These are phyloP conservation scores for Hedya salicella DNA, from an alignment of 2,888 invertebrate species.

Conservation along the genomic window DNA sequence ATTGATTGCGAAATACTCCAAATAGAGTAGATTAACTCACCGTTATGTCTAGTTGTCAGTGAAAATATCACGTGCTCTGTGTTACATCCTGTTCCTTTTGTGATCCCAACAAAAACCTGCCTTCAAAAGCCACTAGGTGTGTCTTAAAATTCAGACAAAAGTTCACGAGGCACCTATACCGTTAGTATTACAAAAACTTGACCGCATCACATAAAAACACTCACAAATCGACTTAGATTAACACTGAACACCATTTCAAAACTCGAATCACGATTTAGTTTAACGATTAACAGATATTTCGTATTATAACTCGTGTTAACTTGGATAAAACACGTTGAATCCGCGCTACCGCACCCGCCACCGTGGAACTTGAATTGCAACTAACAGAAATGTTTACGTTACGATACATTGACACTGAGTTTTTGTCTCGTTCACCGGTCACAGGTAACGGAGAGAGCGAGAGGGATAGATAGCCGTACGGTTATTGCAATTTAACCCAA, in stretches of 20 bases:
- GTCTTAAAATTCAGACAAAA: slow-evolving; percentile 69
- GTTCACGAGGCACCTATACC: slow-evolving; percentile 70
- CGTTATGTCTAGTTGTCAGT: slow-evolving; percentile 45
- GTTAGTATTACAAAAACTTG: slow-evolving; percentile 64
- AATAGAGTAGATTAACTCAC: slow-evolving; percentile 47
- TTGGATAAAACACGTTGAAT: slow-evolving; percentile 26
- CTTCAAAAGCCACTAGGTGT: slow-evolving; percentile 63
- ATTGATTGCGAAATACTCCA: background rate
- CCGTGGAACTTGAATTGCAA: slow-evolving; percentile 67
- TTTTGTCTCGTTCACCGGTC: slow-evolving; percentile 54
- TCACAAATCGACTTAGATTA: slow-evolving; percentile 46
- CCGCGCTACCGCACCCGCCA: slow-evolving; percentile 54
- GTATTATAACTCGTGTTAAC: slow-evolving; percentile 44
- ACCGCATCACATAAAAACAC: slow-evolving; percentile 55
- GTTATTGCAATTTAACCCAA: slow-evolving; percentile 50
- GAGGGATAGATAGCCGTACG: slow-evolving; percentile 51
- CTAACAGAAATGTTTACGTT: slow-evolving; percentile 72
- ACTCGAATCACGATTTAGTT: slow-evolving; percentile 39
- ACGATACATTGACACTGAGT: slow-evolving; percentile 64
- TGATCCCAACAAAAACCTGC: slow-evolving; percentile 58
- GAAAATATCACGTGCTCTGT: slow-evolving; percentile 61
- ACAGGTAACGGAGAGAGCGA: background rate
- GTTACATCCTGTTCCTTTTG: slow-evolving; percentile 65
- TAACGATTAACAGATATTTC: slow-evolving; percentile 43
- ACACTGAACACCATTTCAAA: slow-evolving; percentile 46